These are phyloP conservation scores for Strix uralensis DNA, from an alignment of 2,113 vertebrate species.

Conservation along the genomic window DNA sequence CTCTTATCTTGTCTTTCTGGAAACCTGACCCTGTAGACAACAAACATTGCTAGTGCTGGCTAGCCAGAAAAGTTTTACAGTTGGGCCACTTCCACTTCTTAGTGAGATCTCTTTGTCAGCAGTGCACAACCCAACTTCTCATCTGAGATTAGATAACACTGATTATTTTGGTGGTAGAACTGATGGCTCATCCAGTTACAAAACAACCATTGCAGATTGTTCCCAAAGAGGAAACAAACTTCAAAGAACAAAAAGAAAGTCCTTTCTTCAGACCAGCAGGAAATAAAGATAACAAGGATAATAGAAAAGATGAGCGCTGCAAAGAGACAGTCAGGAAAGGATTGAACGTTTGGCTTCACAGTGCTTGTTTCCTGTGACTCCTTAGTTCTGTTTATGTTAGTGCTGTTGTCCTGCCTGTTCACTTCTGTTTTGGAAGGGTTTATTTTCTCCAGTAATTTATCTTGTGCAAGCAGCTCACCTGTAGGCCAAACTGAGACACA, in stretches of 20 bases:
- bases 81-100: neutral
- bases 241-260: neutral
- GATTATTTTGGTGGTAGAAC: neutral
- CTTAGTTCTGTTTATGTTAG: neutral
- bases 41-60: neutral
- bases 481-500: neutral
- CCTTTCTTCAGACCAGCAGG: neutral
- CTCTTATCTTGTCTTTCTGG: neutral
- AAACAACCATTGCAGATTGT: neutral
- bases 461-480: neutral
- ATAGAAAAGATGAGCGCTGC: neutral
- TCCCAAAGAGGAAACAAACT: neutral
- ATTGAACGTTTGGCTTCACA: neutral
- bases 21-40: neutral
- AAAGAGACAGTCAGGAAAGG: neutral
- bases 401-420: neutral
- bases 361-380: neutral
- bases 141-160: neutral
- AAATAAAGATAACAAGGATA: neutral
- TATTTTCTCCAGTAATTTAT: neutral
- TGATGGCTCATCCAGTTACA: neutral
- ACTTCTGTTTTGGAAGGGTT: neutral
- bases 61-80: neutral
- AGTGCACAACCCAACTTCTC: neutral
- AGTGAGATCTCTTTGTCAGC: neutral